Conservation (phyloP, 1,140 invertebrate genomes). For the Drosophila bifasciata region DNA sequence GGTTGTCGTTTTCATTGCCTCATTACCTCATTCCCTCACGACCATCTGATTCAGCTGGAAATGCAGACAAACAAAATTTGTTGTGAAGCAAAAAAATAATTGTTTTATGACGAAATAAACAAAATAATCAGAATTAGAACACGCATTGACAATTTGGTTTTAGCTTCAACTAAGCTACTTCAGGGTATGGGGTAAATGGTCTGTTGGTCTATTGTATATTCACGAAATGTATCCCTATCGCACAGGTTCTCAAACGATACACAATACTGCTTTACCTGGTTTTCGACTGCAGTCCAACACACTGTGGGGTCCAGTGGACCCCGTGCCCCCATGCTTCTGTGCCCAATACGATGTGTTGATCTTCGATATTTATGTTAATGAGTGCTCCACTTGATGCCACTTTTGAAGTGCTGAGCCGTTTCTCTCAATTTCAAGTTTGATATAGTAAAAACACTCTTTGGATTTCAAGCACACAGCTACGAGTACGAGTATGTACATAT, state of each 20-base stretch:
- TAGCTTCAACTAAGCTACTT: no score
- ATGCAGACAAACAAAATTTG: not conserved
- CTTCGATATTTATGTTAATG: conserved; percentile 50
- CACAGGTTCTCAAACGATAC: not conserved
- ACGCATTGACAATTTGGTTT: no score
- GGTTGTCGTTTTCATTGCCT: conserved; percentile 1
- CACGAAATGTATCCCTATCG: not conserved
- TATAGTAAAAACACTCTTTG: conserved; percentile 46
- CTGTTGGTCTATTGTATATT: no score
- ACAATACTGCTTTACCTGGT: not conserved
- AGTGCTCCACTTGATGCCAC: conserved; percentile 54
- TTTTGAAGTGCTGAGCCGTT: conserved; percentile 40
- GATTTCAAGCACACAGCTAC: conserved; percentile 6
- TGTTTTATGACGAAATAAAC: not conserved
- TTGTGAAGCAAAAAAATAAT: not conserved
- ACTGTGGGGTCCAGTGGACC: conserved; percentile 26
- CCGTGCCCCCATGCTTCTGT: not conserved
- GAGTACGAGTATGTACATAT: conserved; percentile 5
- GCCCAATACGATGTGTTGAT: conserved; percentile 25
- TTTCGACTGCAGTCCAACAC: not conserved
- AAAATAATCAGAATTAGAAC: no score
- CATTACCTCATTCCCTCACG: not conserved
- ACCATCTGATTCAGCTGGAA: conserved; percentile 1
- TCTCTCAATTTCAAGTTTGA: conserved; percentile 50
- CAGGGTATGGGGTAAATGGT: no score